Percentiles rank a stretch among this genome's conserved stretches.
These are phyloP conservation scores for Polyploca ridens DNA, from an alignment of 2,888 invertebrate genomes.

Conservation along the genomic window DNA sequence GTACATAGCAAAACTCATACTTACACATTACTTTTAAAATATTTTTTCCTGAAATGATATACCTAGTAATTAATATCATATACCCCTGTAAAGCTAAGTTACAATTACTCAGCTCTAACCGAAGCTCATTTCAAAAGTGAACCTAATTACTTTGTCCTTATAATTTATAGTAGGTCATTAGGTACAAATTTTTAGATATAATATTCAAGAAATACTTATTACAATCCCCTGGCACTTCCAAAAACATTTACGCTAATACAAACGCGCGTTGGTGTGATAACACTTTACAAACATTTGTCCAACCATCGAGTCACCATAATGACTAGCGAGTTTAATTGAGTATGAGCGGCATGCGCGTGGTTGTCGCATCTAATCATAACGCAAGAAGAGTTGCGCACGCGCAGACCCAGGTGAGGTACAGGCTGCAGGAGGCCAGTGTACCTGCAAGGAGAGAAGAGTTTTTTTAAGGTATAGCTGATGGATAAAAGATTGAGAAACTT, in stretches of 20 bases:
- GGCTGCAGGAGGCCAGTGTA: slow-evolving; percentile 29
- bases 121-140: background rate
- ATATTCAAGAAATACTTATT: background rate
- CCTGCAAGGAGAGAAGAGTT: slow-evolving; percentile 33
- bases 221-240: background rate
- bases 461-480: background rate
- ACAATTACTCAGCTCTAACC: background rate
- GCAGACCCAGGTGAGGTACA: slow-evolving; percentile 38
- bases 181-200: background rate
- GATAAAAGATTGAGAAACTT: no score
- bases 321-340: slow-evolving; percentile 45
- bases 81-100: background rate
- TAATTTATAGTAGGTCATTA: background rate
- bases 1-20: background rate
- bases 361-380: slow-evolving; percentile 43
- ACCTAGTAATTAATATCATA: background rate
- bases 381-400: slow-evolving; percentile 32
- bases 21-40: background rate
- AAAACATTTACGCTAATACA: slow-evolving; percentile 7
- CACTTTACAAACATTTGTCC: slow-evolving; percentile 26
- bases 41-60: background rate
- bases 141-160: background rate
- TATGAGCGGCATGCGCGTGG: slow-evolving; percentile 24
- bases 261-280: slow-evolving; percentile 8
- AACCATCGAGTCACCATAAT: slow-evolving; percentile 26